Evolutionary conservation across 2,888 invertebrate genomes (phyloP).

Genomic region (Archaeoteleia sp.): DNA sequence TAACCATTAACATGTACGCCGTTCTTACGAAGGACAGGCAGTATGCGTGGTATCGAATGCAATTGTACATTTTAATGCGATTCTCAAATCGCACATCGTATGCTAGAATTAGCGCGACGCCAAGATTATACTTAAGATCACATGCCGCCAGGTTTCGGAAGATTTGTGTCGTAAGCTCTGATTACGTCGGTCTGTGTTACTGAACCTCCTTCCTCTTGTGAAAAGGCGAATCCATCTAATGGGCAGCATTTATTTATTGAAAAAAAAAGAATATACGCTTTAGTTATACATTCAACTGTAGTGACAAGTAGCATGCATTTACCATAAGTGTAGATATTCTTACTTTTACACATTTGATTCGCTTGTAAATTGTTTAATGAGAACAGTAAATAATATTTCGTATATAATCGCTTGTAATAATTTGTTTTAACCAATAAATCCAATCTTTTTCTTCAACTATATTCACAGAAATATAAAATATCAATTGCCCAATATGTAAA

Average conservation of each 20-base stretch:
- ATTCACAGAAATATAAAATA: too few species aligned
- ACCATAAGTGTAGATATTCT: background rate
- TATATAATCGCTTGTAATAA: too few species aligned
- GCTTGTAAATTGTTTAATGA: background rate
- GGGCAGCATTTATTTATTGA: conserved; percentile 24
- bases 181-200: conserved; percentile 96
- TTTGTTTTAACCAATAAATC: too few species aligned
- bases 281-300: background rate
- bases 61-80: conserved; percentile 22
- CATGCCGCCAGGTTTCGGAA: conserved; percentile 87
- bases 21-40: conserved; percentile 15
- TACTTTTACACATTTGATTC: background rate
- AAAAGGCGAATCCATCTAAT: conserved; percentile 98
- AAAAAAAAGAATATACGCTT: background rate
- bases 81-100: conserved; percentile 6
- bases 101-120: conserved; percentile 13
- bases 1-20: conserved; percentile 3
- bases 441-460: too few species aligned
- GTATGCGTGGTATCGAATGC: conserved; percentile 27
- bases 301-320: conserved; percentile 8
- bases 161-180: conserved; percentile 95
- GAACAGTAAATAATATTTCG: too few species aligned
- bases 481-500: too few species aligned
- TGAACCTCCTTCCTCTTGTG: conserved; percentile 98
- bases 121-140: conserved; percentile 69